These are phyloP conservation scores for Epinephelus cyanopodus DNA, from an alignment of 2,113 vertebrate species.

Conservation along the genomic window DNA sequence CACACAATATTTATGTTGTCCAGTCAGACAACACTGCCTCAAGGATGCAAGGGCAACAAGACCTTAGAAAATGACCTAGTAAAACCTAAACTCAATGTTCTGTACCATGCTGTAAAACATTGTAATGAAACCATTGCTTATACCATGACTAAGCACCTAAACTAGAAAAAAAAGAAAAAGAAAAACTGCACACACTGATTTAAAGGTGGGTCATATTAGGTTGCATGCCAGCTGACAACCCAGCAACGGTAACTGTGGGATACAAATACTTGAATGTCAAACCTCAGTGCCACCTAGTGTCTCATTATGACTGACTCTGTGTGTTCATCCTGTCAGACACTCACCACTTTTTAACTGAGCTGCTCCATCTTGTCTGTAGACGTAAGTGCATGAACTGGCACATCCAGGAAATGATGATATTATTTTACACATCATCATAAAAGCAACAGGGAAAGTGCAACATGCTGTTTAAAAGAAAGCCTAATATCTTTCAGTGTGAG, in stretches of 20 bases:
- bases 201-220: background rate
- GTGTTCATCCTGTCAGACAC: background rate
- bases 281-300: slow-evolving; percentile 43
- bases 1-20: background rate
- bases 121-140: background rate
- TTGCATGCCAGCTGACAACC: slow-evolving; percentile 33
- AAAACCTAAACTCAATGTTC: background rate
- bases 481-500: background rate
- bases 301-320: background rate
- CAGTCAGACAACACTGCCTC: background rate
- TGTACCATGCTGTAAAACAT: background rate
- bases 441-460: background rate
- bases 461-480: background rate
- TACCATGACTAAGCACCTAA: background rate
- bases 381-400: background rate
- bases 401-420: background rate
- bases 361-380: background rate
- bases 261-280: slow-evolving; percentile 34
- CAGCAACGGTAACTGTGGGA: slow-evolving; percentile 51
- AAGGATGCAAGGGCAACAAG: background rate
- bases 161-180: background rate
- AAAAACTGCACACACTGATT: background rate
- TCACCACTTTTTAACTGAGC: background rate
- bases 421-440: background rate
- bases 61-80: background rate